Conservation (phyloP, 2,113 vertebrate species). For the Burhinus bistriatus region DNA sequence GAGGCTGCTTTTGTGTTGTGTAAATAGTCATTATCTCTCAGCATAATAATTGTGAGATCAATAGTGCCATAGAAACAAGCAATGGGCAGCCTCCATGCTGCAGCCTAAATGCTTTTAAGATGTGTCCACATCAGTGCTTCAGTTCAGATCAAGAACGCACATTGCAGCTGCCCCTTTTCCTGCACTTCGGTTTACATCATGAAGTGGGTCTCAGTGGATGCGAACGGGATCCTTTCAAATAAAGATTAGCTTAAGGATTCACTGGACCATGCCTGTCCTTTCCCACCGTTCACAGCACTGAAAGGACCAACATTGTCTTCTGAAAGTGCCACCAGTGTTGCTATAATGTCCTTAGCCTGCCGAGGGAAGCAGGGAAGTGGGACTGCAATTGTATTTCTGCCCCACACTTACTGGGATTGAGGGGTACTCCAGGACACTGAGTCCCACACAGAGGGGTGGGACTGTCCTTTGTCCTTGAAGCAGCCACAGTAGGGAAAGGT, state of each 20-base stretch:
- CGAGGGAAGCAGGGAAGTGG: background rate
- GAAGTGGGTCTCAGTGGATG: background rate
- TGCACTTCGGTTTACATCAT: background rate
- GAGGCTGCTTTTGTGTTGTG: background rate
- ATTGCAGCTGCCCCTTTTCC: background rate
- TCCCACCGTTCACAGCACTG: background rate
- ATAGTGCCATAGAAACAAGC: background rate
- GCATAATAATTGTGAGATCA: background rate
- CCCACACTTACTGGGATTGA: background rate
- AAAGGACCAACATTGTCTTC: background rate
- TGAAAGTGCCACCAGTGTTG: background rate
- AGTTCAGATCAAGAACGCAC: rapidly evolving
- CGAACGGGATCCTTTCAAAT: background rate
- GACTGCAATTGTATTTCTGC: background rate
- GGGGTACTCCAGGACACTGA: background rate
- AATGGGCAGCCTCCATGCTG: background rate
- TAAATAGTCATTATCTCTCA: background rate
- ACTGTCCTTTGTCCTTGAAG: background rate
- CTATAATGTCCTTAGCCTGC: background rate
- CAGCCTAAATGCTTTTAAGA: background rate
- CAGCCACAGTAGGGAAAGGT: background rate
- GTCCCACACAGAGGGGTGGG: background rate
- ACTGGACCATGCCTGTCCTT: background rate
- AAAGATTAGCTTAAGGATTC: background rate
- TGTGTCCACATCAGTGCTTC: background rate